Conservation (phyloP, 1,140 invertebrate species). For the Heliconius melpomene region DNA sequence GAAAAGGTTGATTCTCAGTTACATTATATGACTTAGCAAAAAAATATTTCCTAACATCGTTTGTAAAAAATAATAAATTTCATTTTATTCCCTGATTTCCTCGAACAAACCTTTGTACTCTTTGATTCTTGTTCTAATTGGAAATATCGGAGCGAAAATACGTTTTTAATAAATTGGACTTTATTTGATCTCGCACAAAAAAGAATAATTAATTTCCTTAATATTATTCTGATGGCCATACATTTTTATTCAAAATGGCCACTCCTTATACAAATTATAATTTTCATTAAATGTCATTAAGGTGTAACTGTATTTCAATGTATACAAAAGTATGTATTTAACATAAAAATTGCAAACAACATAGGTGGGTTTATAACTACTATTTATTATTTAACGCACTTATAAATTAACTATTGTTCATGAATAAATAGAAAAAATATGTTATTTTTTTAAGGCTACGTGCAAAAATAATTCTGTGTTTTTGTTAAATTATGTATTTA, state of each 20-base stretch:
- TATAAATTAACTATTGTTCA: too few species aligned
- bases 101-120: constrained; percentile 8
- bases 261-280: not conserved
- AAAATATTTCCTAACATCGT: not conserved
- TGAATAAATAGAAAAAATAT: too few species aligned
- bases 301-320: not conserved
- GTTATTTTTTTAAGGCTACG: too few species aligned
- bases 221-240: not conserved
- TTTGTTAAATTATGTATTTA: too few species aligned
- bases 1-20: too few species aligned
- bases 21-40: not conserved
- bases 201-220: constrained; percentile 5
- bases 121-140: constrained; percentile 12
- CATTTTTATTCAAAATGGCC: not conserved
- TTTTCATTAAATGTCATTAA: not conserved
- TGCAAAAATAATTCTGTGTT: too few species aligned
- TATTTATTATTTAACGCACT: too few species aligned
- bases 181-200: constrained; percentile 12
- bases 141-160: constrained; percentile 12
- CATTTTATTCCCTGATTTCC: not conserved
- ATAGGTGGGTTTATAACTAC: too few species aligned
- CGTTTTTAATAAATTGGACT: constrained; percentile 13
- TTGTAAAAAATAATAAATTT: constrained; percentile 10
- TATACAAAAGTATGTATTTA: too few species aligned
- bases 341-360: too few species aligned